Evolutionary conservation across 2,888 invertebrate species (phyloP), one percentile per base, ranked within the genome.

Genomic region (Euplagia quadripunctaria): DNA sequence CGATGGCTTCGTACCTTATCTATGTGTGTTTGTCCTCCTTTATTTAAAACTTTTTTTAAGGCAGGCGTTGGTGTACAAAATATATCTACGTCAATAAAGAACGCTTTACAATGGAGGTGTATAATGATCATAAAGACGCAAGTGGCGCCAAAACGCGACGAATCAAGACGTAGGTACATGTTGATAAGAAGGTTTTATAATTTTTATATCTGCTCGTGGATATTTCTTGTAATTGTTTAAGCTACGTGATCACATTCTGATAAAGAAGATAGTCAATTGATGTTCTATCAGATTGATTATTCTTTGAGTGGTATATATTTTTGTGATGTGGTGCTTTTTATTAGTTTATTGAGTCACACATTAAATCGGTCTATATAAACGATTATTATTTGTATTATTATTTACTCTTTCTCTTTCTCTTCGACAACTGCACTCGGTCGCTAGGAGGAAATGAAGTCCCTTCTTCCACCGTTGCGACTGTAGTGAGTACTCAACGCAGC

Each of bases 1-100:
- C 71, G 43, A 61, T 41, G 71, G 77, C 64, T 43, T 71, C 77
- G 81, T 79, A 72, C 77, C 82, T 73, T 83, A 83, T 83, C 83
- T 46, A 64, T 61, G 51, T 61, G 31, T 67, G n/a, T 68, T 52
- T 68, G 55, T 66, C 51, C 66, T 66, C 51, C 41, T 46, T 75
- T 58, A 31, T 61, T 68, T 52, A 16, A 58, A 17, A 12, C 63
- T 55, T 58, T 51, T 71, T 49, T 52, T 58, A 51, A 51, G 20
- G 4, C 43, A 42, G 31, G n/a, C 43, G 64, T 55, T 64, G n/a
- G 31, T 64, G 61, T 70, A 51, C 51, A 67, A 64, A 68, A 20
- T 68, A 11, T 46, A 6, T 42, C 2, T 46, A 9, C 20, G 58
- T 20, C 20, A 61, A 61, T 64, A 72, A 55, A 43, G 71, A 49